phyloP scores from a whole-genome alignment of 64 coral and sea anemone species.

The Anthopleura sola region DNA sequence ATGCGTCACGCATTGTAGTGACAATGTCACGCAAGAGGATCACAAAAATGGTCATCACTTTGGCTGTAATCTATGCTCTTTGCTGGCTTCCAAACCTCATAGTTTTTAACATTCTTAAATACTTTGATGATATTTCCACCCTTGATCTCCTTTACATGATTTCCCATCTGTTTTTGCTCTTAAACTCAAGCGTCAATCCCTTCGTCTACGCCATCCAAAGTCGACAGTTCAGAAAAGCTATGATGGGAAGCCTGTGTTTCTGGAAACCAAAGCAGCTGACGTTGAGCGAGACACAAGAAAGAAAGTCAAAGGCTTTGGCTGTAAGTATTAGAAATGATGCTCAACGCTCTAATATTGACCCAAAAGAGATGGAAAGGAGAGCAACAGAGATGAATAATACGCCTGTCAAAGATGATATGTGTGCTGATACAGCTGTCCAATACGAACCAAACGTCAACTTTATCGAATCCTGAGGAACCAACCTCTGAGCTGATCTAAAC shows the following conservation, averaged over 20 bases:
- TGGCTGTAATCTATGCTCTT: conserved; percentile 1
- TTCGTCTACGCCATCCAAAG: conserved; percentile 6
- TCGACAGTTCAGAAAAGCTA: not conserved
- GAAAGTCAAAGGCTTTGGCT: no score
- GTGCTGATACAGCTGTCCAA: no score
- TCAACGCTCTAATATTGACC: no score
- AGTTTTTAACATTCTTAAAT: not conserved
- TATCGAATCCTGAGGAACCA: no score
- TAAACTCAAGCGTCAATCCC: not conserved
- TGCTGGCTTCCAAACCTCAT: conserved; percentile 9
- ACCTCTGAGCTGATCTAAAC: no score
- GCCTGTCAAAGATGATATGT: no score
- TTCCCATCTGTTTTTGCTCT: not conserved
- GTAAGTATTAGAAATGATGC: no score
- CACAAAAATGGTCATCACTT: not conserved
- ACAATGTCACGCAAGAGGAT: not conserved
- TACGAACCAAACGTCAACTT: no score
- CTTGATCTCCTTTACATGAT: not conserved
- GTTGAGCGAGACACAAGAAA: no score
- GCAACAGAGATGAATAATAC: no score
- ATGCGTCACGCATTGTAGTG: not conserved
- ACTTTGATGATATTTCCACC: no score
- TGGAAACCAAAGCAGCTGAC: not conserved
- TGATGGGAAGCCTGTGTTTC: not conserved
- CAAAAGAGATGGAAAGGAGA: no score